Percentiles rank a stretch among this genome's conserved stretches.
Evolutionary conservation across 2,797 vertebrate genomes (phyloP).

Genomic region (Telmatherina bonti): DNA sequence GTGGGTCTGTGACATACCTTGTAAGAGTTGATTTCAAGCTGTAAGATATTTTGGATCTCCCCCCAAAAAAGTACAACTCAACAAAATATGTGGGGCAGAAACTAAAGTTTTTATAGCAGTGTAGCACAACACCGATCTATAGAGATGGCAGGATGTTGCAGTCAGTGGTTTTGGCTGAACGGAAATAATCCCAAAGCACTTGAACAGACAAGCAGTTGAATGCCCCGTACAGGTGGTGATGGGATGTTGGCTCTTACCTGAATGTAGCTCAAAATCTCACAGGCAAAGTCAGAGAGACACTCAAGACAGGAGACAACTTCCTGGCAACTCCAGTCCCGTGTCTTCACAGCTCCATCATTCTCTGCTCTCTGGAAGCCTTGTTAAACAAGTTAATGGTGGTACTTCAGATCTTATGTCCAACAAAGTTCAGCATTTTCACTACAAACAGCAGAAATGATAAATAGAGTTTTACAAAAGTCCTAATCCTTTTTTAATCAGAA

Average conservation of each 20-base stretch:
- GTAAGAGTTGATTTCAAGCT: no score
- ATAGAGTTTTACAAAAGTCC: background rate
- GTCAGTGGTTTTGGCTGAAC: background rate
- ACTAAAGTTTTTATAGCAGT: no score
- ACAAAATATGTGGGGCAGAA: no score
- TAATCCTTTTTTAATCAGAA: background rate
- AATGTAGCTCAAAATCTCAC: slow-evolving; percentile 2
- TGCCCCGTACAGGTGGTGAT: background rate
- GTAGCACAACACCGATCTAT: background rate
- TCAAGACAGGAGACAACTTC: background rate
- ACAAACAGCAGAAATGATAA: background rate
- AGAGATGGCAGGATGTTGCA: slow-evolving; percentile 5
- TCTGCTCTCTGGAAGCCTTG: background rate
- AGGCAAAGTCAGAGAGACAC: slow-evolving; percentile 8
- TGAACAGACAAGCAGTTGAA: background rate
- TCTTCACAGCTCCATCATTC: background rate
- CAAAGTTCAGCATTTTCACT: background rate
- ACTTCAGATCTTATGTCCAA: background rate
- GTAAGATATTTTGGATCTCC: no score
- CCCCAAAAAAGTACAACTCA: no score
- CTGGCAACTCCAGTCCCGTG: slow-evolving; percentile 5
- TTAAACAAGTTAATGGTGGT: background rate
- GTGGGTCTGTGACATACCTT: background rate
- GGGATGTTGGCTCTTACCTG: background rate
- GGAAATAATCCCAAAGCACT: background rate